Evolutionary conservation across 1,140 invertebrate species (phyloP), one percentile per base, ranked within the genome.

Genomic region (Agrypnia vestita): DNA sequence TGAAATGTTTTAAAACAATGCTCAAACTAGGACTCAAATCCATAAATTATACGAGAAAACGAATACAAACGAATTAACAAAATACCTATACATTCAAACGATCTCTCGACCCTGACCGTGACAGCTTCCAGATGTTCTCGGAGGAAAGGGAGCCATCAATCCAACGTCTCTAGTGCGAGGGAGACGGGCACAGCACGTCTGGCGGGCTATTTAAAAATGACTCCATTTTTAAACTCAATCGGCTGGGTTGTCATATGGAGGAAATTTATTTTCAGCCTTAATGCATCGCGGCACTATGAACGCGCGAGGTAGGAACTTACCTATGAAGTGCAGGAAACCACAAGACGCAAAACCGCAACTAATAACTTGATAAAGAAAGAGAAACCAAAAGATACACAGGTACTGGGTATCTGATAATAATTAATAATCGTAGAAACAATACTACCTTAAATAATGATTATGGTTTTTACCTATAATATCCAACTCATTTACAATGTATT

Each of bases 71-170:
- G 17, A 3, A 71, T 17, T 47, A 44, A 15, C n/a, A 47, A 49
- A 47, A 46, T n/a, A n/a, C n/a, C n/a, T n/a, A n/a, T n/a, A n/a
- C n/a, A n/a, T 71, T 17, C 43, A 46, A 49, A n/a, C 17, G 47
- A 76, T 61, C 46, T 59, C 35, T 69, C 64, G 81, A 82, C 81
- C 81, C 61, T 82, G 81, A 82, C 81, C 81, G 73, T 82, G 81
- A 82, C 72, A 67, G 61, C 19, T 79, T 79, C 81, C 81, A 82
- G 77, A 82, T 79, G 81, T 69, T 56, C 10, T 25, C 17, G 72
- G 59, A 11, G 51, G 80, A 61, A 62, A 76, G 64, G 55, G 53
- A 72, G 59, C 49, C 35, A 55, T 46, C 55, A 47, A 56, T 76
- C 8, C 11, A n/a, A 15, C 43, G 10, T 21, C n/a, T n/a, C 21